A percentile compares a stretch with the other conserved stretches of the same genome.
Conservation (phyloP, 2,113 vertebrate genomes). For the Xyrauchen texanus region DNA sequence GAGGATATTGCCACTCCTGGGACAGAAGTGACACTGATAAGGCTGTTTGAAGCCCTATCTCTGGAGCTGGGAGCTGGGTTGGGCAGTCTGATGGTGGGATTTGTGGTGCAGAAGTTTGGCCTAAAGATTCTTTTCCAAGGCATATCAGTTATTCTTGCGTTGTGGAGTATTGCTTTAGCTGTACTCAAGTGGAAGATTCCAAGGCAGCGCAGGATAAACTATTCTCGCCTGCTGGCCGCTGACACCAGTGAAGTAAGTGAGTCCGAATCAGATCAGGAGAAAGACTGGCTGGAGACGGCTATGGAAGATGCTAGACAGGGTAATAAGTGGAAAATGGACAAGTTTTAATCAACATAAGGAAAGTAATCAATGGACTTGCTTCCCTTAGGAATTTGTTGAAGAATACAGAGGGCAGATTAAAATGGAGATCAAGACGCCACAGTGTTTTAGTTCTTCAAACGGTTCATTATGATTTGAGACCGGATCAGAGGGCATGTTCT, state of each 20-base stretch:
- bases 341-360: not conserved
- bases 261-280: conserved; percentile 81
- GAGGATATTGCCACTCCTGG: conserved; percentile 76
- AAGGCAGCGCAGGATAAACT: conserved; percentile 81
- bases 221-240: conserved; percentile 80
- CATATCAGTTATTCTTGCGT: conserved; percentile 58
- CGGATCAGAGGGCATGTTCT: too few relatives aligned
- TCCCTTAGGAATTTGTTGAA: not conserved
- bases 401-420: not conserved
- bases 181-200: conserved; percentile 77
- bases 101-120: conserved; percentile 70
- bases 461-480: too few relatives aligned
- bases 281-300: conserved; percentile 87
- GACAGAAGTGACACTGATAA: conserved; percentile 73
- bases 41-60: conserved; percentile 71
- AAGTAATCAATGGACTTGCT: not conserved
- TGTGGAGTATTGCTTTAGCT: conserved; percentile 77
- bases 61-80: conserved; percentile 70
- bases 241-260: conserved; percentile 83
- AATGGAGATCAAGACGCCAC: not conserved
- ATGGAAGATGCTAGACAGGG: conserved; percentile 75
- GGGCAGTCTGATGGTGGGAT: conserved; percentile 81
- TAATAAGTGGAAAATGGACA: conserved; percentile 58
- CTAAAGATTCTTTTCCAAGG: conserved; percentile 73
- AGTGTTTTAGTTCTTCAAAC: not conserved